Conservation (phyloP, 2,888 invertebrate genomes). For the Trichogramma evanescens region DNA sequence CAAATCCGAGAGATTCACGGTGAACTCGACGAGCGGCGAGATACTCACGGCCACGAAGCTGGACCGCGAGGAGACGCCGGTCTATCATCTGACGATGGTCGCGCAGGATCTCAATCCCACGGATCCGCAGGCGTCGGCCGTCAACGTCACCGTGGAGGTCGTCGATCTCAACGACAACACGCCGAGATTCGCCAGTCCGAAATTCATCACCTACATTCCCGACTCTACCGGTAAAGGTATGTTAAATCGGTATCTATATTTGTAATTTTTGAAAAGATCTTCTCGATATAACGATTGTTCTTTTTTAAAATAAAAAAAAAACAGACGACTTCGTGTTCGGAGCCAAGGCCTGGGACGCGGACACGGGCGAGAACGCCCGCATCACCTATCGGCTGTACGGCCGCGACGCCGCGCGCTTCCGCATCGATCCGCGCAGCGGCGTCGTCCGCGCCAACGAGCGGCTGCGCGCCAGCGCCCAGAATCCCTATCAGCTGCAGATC, state of each 20-base stretch:
- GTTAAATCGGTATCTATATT: not conserved
- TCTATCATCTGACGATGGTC: constrained; percentile 75
- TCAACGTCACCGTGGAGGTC: constrained; percentile 73
- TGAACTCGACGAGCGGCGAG: constrained; percentile 71
- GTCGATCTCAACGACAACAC: constrained; percentile 81
- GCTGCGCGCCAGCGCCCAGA: constrained; percentile 53
- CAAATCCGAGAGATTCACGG: constrained; percentile 70
- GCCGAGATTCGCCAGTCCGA: constrained; percentile 67
- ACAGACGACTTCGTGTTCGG: constrained; percentile 78
- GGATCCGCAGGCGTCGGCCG: constrained; percentile 73
- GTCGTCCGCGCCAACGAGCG: constrained; percentile 75
- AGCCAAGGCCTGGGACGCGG: constrained; percentile 77
- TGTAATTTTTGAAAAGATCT: no score
- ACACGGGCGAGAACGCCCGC: constrained; percentile 73
- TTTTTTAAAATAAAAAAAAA: not conserved
- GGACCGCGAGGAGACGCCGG: constrained; percentile 71
- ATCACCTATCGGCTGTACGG: constrained; percentile 74
- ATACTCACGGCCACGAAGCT: constrained; percentile 66
- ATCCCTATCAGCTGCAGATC: constrained; percentile 65
- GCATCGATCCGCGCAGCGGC: constrained; percentile 73
- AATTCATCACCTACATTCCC: constrained; percentile 74
- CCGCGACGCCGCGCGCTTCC: constrained; percentile 69
- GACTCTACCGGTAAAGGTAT: constrained; percentile 69
- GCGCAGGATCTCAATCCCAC: constrained; percentile 85
- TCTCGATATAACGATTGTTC: not conserved